Evolutionary conservation across 2,888 invertebrate genomes (phyloP).

Genomic region (Noctua pronuba): DNA sequence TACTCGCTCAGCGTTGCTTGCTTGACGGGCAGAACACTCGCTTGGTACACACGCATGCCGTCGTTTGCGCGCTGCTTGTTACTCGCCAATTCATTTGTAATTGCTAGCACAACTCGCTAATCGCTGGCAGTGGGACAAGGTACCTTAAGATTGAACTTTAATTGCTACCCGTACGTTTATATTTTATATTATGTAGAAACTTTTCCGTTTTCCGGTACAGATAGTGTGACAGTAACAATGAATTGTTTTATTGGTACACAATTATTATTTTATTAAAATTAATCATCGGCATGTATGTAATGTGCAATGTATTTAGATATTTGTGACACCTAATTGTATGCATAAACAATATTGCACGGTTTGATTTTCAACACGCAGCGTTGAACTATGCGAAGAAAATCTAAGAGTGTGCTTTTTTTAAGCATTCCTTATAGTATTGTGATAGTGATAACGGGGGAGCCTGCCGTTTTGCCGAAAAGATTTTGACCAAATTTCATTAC

Average conservation of each 20-base stretch:
- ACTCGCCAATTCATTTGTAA: neutral
- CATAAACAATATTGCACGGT: neutral
- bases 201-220: slow-evolving; percentile 44
- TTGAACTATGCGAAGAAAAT: no score
- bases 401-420: neutral
- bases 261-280: slow-evolving; percentile 28
- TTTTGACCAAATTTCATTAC: no score
- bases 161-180: slow-evolving; percentile 19
- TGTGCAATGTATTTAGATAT: neutral
- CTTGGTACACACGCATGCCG: neutral
- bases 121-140: neutral
- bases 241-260: slow-evolving; percentile 30
- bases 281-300: slow-evolving; percentile 18
- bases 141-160: slow-evolving; percentile 39
- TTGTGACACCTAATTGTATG: neutral
- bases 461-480: no score
- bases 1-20: neutral
- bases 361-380: neutral
- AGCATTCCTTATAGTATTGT: neutral
- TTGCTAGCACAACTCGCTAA: neutral
- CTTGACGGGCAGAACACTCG: neutral
- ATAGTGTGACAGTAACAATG: slow-evolving; percentile 26
- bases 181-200: slow-evolving; percentile 3
- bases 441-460: neutral
- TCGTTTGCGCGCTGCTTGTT: neutral